These are phyloP conservation scores for Pectinophora gossypiella DNA, from an alignment of 1,140 invertebrate species.

Conservation along the genomic window DNA sequence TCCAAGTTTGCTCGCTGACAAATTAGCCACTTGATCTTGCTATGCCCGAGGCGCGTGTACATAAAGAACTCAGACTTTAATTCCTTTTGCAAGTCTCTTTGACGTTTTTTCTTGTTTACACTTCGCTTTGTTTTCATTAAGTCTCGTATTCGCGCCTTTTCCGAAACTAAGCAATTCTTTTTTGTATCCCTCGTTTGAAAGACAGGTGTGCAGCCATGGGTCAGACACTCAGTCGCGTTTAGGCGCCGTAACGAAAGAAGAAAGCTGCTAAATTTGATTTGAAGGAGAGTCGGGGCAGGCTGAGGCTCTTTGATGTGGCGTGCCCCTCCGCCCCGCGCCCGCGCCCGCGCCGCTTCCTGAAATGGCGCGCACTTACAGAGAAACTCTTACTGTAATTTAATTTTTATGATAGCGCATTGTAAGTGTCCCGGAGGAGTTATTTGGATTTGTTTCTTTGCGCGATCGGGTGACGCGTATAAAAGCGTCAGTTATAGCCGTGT, in stretches of 20 bases:
- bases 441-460: conserved; percentile 46
- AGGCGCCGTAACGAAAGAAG: conserved; percentile 58
- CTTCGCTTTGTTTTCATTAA: conserved; percentile 21
- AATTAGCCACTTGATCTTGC: conserved; percentile 63
- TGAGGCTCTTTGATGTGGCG: conserved; percentile 64
- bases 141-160: neutral
- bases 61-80: conserved; percentile 43
- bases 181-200: neutral
- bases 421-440: conserved; percentile 57
- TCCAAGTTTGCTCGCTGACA: conserved; percentile 57
- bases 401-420: conserved; percentile 74
- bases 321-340: conserved; percentile 26
- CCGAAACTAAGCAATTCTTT: neutral
- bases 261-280: conserved; percentile 72
- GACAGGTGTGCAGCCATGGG: conserved; percentile 21
- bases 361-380: conserved; percentile 67
- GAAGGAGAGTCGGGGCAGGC: conserved; percentile 41
- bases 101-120: conserved; percentile 30
- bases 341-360: conserved; percentile 27
- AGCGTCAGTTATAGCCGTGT: neutral
- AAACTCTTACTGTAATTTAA: conserved; percentile 71
- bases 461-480: conserved; percentile 5
- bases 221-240: conserved; percentile 41
- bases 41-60: conserved; percentile 35
- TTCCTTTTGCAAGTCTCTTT: conserved; percentile 29